Conservation (phyloP, 2,113 vertebrate genomes). For the Oncorhynchus mykiss region DNA sequence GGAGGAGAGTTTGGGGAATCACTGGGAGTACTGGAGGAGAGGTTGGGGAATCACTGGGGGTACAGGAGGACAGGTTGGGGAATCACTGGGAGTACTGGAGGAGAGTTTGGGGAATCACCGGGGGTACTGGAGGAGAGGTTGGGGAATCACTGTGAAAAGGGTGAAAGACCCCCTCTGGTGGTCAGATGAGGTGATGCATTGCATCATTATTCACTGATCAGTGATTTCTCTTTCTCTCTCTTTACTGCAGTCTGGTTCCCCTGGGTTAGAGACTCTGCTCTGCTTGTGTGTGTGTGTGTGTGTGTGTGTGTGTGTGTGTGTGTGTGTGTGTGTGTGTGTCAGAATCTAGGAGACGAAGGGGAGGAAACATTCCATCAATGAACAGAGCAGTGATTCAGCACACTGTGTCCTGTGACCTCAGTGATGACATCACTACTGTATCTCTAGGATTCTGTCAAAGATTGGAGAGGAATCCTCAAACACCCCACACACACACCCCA, state of each 20-base stretch:
- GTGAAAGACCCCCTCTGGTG: too few relatives aligned
- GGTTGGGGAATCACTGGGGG: too few relatives aligned
- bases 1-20: too few relatives aligned
- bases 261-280: background rate
- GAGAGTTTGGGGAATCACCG: too few relatives aligned
- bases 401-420: background rate
- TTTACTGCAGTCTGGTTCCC: too few relatives aligned
- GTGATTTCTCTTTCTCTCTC: background rate
- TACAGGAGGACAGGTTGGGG: too few relatives aligned
- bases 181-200: background rate
- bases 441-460: background rate
- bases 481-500: background rate
- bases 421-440: background rate
- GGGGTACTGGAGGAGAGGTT: too few relatives aligned
- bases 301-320: background rate
- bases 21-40: too few relatives aligned
- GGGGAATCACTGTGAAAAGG: too few relatives aligned
- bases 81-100: too few relatives aligned
- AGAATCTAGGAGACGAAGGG: too few relatives aligned
- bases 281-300: background rate
- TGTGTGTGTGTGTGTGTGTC: background rate
- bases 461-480: background rate
- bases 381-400: background rate
- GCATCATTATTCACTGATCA: background rate
- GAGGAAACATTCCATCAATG: too few relatives aligned